phyloP scores from a whole-genome alignment of 2,888 invertebrate genomes.

The Tachina lurida region DNA sequence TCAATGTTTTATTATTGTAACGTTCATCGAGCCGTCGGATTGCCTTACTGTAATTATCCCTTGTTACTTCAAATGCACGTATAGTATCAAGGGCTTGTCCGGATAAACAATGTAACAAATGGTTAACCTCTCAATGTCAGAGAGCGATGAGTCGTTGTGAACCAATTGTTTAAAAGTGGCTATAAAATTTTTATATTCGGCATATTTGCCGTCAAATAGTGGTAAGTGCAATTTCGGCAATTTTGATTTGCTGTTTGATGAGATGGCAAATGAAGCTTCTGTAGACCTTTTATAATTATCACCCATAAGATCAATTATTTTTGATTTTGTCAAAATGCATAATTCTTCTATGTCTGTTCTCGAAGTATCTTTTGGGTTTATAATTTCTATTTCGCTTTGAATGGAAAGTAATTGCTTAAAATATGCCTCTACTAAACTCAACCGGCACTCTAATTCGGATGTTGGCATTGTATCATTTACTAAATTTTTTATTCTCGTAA shows the following conservation, averaged over 20 bases:
- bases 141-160: conserved; percentile 18
- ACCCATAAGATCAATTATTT: not conserved
- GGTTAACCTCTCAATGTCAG: conserved; percentile 24
- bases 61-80: conserved; percentile 39
- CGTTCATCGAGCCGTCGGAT: conserved; percentile 35
- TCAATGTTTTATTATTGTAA: conserved; percentile 49
- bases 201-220: conserved; percentile 36
- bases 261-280: conserved; percentile 19
- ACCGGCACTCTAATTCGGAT: conserved; percentile 12
- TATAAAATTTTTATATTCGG: conserved; percentile 39
- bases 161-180: conserved; percentile 36
- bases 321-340: conserved; percentile 16
- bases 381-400: conserved; percentile 13
- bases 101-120: conserved; percentile 25
- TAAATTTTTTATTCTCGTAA: conserved; percentile 16
- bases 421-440: conserved; percentile 27
- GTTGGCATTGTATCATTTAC: not conserved
- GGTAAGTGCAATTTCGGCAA: conserved; percentile 38
- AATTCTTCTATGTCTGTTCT: conserved; percentile 23
- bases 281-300: conserved; percentile 10
- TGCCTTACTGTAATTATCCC: conserved; percentile 49
- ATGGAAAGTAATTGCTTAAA: conserved; percentile 26
- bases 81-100: conserved; percentile 55
- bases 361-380: not conserved
- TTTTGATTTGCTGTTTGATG: not conserved